Conservation (phyloP, 2,888 invertebrate species). For the Luffia ferchaultella region DNA sequence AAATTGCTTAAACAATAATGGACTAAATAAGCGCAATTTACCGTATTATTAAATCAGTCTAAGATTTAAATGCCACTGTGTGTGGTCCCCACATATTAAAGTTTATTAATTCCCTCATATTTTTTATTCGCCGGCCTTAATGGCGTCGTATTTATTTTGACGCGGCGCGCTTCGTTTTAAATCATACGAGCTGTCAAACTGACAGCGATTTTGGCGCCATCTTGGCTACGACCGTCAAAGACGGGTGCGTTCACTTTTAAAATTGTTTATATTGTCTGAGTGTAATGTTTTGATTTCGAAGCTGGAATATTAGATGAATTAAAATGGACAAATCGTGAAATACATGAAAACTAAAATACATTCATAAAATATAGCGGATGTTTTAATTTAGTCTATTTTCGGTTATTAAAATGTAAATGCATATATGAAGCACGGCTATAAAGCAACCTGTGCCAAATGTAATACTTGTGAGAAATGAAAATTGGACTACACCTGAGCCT, state of each 20-base stretch:
- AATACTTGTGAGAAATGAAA: too few relatives aligned
- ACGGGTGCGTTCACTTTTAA: neutral
- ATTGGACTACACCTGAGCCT: too few relatives aligned
- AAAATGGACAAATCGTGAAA: neutral
- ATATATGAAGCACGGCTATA: too few relatives aligned
- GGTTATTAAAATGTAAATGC: too few relatives aligned
- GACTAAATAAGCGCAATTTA: too few relatives aligned
- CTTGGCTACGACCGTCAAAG: neutral
- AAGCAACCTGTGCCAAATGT: too few relatives aligned
- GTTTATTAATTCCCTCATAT: neutral
- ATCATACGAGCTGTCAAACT: conserved; percentile 38
- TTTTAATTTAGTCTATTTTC: too few relatives aligned
- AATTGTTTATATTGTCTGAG: neutral
- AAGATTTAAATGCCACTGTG: neutral
- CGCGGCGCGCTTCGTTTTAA: conserved; percentile 28
- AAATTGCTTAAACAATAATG: too few relatives aligned
- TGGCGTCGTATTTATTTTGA: conserved; percentile 29
- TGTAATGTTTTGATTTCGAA: neutral
- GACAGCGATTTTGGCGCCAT: conserved; percentile 49
- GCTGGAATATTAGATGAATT: neutral
- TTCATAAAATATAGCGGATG: too few relatives aligned
- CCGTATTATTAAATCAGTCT: too few relatives aligned
- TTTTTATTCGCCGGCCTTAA: neutral
- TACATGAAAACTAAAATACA: too few relatives aligned
- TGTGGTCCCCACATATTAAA: neutral